A percentile compares a stretch with the other conserved stretches of the same genome.
These are phyloP conservation scores for Elanus axillaris DNA, from an alignment of 2,113 vertebrate species.

Conservation along the genomic window DNA sequence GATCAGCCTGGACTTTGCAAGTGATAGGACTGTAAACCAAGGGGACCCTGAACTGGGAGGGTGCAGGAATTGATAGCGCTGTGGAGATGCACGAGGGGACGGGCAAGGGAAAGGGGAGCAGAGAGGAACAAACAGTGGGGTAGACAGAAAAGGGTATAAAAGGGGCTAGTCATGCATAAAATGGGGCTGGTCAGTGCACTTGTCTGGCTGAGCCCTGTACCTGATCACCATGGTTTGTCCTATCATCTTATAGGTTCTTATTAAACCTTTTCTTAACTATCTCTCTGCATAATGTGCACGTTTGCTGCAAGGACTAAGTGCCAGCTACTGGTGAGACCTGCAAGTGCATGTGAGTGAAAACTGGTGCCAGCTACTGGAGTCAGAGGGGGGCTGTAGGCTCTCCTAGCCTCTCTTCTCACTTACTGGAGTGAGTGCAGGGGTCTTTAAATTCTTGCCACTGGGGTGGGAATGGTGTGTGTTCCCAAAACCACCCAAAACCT, in stretches of 20 bases:
- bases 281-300: neutral
- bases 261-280: neutral
- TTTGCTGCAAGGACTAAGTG: neutral
- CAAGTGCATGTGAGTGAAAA: neutral
- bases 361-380: neutral
- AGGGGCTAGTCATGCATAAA: neutral
- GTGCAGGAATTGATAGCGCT: neutral
- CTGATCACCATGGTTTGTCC: neutral
- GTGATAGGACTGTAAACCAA: fast-evolving
- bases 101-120: neutral
- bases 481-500: neutral
- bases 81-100: neutral
- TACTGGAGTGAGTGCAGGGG: neutral
- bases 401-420: neutral
- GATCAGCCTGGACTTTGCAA: neutral
- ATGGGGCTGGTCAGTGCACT: neutral
- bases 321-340: neutral
- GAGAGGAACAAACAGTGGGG: neutral
- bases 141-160: neutral
- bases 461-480: neutral
- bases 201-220: neutral
- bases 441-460: neutral
- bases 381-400: neutral
- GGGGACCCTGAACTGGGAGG: neutral
- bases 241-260: neutral